Evolutionary conservation across 2,888 invertebrate species (phyloP).

Genomic region (Sicus ferrugineus): DNA sequence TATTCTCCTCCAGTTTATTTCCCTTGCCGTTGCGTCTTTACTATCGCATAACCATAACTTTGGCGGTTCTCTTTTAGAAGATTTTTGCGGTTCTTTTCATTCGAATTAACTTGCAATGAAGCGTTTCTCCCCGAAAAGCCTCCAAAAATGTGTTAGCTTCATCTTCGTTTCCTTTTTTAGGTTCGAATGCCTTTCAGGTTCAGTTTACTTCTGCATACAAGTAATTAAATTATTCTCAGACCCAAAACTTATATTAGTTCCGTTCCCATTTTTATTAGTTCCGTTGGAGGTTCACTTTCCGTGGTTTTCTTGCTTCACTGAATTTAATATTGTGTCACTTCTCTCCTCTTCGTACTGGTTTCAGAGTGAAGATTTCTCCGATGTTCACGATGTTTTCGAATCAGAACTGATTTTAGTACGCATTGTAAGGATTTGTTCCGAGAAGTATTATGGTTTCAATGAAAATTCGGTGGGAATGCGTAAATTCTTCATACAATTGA

Average conservation of each 20-base stretch:
- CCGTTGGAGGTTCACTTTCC: constrained; percentile 25
- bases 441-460: no score
- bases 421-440: no score
- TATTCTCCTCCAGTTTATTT: not conserved
- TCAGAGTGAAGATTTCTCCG: no score
- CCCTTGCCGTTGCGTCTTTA: not conserved
- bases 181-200: no score
- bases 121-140: constrained; percentile 43
- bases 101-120: constrained; percentile 57
- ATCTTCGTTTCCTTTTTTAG: not conserved
- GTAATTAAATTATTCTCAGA: no score
- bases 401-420: constrained; percentile 51
- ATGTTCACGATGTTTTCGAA: constrained; percentile 53
- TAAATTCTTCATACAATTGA: no score
- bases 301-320: constrained; percentile 44
- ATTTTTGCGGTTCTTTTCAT: constrained; percentile 56
- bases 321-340: not conserved
- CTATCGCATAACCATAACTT: constrained; percentile 16
- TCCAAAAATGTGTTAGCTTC: not conserved
- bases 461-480: no score
- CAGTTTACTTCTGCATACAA: no score
- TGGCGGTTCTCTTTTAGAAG: constrained; percentile 55
- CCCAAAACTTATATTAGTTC: no score
- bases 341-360: no score
- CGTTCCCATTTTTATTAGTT: no score